A percentile compares a stretch with the other conserved stretches of the same genome.
phyloP scores from a whole-genome alignment of 2,888 invertebrate species.

The Helicoverpa assulta region DNA sequence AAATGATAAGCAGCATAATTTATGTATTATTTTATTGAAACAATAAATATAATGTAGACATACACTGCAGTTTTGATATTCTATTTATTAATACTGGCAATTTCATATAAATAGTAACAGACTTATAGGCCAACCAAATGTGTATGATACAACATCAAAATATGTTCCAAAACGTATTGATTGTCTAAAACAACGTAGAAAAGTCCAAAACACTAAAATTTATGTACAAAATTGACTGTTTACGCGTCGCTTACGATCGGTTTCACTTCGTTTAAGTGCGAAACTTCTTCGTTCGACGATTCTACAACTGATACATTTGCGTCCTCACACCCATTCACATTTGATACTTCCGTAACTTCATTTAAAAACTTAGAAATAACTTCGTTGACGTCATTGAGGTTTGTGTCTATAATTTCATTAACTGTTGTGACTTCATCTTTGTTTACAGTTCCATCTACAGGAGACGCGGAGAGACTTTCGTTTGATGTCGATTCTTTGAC shows the following conservation, averaged over 20 bases:
- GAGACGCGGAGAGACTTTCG: conserved; percentile 38
- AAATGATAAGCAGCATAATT: conserved; percentile 36
- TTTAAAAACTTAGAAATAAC: conserved; percentile 54
- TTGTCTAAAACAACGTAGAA: conserved; percentile 57
- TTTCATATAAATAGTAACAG: conserved; percentile 31
- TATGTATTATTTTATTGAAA: conserved; percentile 50
- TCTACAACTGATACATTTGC: conserved; percentile 56
- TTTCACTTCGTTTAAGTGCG: conserved; percentile 71
- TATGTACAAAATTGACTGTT: conserved; percentile 55
- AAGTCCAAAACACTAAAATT: conserved; percentile 64
- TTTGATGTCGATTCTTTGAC: conserved; percentile 45
- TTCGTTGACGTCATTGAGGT: conserved; percentile 53
- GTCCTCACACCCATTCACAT: conserved; percentile 39
- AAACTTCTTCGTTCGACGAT: conserved; percentile 65
- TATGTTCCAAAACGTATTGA: conserved; percentile 42
- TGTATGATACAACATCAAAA: conserved; percentile 58
- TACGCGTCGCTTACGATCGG: conserved; percentile 62
- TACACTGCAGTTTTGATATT: conserved; percentile 42
- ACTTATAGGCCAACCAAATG: conserved; percentile 22
- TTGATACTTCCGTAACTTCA: conserved; percentile 44
- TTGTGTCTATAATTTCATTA: conserved; percentile 42
- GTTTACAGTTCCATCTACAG: conserved; percentile 32
- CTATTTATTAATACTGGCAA: conserved; percentile 55
- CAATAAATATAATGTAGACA: conserved; percentile 42
- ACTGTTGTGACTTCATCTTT: conserved; percentile 33